These are phyloP conservation scores for Eulemur mongoz DNA, from an alignment of 2,797 vertebrate species.

Conservation along the genomic window DNA sequence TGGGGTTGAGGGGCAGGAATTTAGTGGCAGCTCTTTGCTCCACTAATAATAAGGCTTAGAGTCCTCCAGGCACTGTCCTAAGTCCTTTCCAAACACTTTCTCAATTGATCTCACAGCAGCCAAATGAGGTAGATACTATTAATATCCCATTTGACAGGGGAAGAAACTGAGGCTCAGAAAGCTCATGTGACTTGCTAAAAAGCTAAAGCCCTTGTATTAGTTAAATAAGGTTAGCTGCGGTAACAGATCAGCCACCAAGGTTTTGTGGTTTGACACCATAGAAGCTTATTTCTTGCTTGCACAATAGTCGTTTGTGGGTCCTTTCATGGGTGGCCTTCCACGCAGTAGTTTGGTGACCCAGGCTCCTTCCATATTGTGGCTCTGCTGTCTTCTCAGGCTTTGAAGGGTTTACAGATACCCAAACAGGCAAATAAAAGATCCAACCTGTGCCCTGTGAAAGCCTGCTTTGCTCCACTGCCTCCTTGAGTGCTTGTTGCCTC, in stretches of 20 bases:
- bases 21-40: background rate
- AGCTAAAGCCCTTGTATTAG: too few species aligned
- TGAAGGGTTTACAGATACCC: background rate
- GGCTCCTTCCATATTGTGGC: background rate
- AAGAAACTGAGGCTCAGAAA: background rate
- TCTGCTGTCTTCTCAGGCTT: background rate
- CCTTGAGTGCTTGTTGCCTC: background rate
- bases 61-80: background rate
- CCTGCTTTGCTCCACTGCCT: background rate
- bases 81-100: background rate
- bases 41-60: background rate
- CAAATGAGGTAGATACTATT: background rate
- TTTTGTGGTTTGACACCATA: background rate
- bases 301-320: background rate
- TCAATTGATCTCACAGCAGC: background rate
- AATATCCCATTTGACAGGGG: background rate
- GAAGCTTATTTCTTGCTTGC: background rate
- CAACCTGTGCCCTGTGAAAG: too few species aligned
- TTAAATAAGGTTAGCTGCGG: background rate
- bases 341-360: background rate
- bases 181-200: background rate
- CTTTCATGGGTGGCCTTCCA: rapidly evolving
- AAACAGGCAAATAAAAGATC: background rate
- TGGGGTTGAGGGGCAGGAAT: background rate
- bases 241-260: rapidly evolving